Conservation (phyloP, 1,140 invertebrate species). For the Philaenus spumarius region DNA sequence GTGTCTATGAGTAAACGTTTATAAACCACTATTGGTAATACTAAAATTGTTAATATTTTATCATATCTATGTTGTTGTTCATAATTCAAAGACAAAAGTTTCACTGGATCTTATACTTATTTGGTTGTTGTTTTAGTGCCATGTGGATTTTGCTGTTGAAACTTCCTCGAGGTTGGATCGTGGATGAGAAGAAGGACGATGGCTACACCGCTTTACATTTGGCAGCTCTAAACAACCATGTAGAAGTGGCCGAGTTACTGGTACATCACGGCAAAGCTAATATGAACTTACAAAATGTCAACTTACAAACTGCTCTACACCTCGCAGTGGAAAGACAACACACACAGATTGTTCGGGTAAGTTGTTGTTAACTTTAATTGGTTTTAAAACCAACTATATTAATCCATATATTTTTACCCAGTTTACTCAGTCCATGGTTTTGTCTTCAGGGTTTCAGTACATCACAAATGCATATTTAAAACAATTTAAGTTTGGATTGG, state of each 20-base stretch:
- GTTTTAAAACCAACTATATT: too few relatives aligned
- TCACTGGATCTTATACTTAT: neutral
- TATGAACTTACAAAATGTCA: slow-evolving; percentile 90
- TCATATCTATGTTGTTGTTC: too few relatives aligned
- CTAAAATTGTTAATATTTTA: too few relatives aligned
- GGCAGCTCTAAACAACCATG: slow-evolving; percentile 94
- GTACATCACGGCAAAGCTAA: slow-evolving; percentile 81
- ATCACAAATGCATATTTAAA: too few relatives aligned
- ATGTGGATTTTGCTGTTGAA: slow-evolving; percentile 91
- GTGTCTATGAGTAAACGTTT: too few relatives aligned
- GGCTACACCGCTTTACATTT: slow-evolving; percentile 95
- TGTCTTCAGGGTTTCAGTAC: too few relatives aligned
- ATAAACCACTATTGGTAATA: too few relatives aligned
- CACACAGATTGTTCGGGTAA: slow-evolving; percentile 84
- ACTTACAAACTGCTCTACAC: slow-evolving; percentile 93
- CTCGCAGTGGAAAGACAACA: slow-evolving; percentile 93
- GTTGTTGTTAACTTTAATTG: slow-evolving; percentile 21
- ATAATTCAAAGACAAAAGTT: too few relatives aligned
- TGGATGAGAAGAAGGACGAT: slow-evolving; percentile 97
- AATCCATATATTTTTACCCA: too few relatives aligned
- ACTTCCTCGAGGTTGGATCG: slow-evolving; percentile 91
- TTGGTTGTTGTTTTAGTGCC: slow-evolving; percentile 60
- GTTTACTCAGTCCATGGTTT: too few relatives aligned
- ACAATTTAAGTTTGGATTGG: too few relatives aligned
- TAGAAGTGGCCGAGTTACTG: slow-evolving; percentile 91